A percentile compares a stretch with the other conserved stretches of the same genome.
Evolutionary conservation across 2,113 vertebrate genomes (phyloP).

Genomic region (Cricetomys ansorgei): DNA sequence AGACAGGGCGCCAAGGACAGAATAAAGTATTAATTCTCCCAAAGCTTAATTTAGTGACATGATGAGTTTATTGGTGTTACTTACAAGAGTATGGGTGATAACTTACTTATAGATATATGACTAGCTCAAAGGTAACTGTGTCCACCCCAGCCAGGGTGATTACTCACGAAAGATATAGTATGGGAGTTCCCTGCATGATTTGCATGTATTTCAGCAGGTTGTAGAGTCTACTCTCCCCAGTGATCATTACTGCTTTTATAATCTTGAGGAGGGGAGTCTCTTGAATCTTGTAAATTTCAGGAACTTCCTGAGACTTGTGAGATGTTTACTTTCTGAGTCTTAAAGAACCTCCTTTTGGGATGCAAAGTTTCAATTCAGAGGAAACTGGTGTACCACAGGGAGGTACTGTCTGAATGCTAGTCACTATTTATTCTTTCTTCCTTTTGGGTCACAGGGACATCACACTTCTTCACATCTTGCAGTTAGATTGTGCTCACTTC

Average conservation of each 20-base stretch:
- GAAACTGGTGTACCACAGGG: not conserved
- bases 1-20: not conserved
- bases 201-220: not conserved
- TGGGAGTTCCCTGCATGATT: not conserved
- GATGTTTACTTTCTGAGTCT: not conserved
- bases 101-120: not conserved
- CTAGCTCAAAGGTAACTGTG: not conserved
- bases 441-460: not conserved
- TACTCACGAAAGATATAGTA: too few relatives aligned
- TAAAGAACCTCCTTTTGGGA: not conserved
- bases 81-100: not conserved
- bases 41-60: not conserved
- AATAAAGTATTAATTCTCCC: not conserved
- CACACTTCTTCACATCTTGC: not conserved
- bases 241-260: too few relatives aligned
- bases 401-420: fast-evolving
- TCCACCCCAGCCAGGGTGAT: not conserved
- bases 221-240: not conserved
- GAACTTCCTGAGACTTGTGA: not conserved
- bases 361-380: not conserved
- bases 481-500: not conserved
- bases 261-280: not conserved
- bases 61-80: not conserved
- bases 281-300: not conserved
- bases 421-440: not conserved